Base-by-base conservation (phyloP, 2,888 invertebrate genomes). In the Autographa gamma region DNA sequence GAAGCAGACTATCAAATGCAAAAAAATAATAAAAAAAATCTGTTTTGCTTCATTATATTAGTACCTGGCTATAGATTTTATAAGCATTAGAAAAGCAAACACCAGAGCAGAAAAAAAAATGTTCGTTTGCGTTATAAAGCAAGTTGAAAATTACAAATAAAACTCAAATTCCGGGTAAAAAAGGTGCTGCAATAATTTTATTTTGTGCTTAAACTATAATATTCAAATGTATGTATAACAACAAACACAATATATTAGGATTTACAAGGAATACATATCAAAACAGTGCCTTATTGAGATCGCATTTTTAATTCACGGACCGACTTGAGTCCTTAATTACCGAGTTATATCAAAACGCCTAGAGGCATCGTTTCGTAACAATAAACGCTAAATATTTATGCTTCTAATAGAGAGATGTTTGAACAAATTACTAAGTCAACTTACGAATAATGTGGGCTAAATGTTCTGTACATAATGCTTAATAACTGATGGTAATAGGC, bases 301-400 rank as follows among this genome's bases (percentile, higher is more conserved):
- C 18, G 61, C 48, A 68, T 61, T 70, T 63, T 16, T 73, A 60
- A 75, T 79, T 78, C 69, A 79, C 59, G 58, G 11, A 19, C 18
- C 58, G 41, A 60, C 56, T 59, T 38, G 63, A 65, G 78, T 62
- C 65, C 66, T 64, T 86, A 85, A 86, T 85, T 80, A 79, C 71
- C 62, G 67, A 48, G 79, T 83, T 86, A 90, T 88, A 88, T 83
- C 81, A 85, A 86, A 85, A 85, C 69, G 77, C 89, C 91, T 86
- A 64, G 61, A 81, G 86, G 89, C 85, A 66, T 63, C 66, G 52
- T 76, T 69, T 63, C 73, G 68, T 66, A 78, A 93, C 93, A 93
- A 93, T 90, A 19, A 84, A 86, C 81, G 83, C 93, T 89, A 90
- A 93, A 91, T 91, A 93, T 93, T 90, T 86, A 90, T 85, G 68